These are phyloP conservation scores for Gymnoscopelus microlampas DNA, from an alignment of 2,797 vertebrate genomes.

Conservation along the genomic window DNA sequence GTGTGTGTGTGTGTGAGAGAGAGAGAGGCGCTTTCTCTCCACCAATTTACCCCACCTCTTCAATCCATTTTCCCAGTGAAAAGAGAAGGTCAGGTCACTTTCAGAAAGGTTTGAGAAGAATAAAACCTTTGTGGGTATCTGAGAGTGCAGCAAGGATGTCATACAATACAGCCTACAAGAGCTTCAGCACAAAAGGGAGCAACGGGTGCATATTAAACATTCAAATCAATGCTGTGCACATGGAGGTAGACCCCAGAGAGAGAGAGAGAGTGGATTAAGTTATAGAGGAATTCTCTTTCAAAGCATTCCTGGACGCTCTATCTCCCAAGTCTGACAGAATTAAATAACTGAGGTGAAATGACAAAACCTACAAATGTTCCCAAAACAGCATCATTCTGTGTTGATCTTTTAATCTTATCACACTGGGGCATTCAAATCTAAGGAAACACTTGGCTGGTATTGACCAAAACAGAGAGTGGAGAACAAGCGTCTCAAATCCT, in stretches of 20 bases:
- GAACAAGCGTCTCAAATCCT: too few species aligned
- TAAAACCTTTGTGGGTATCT: slow-evolving; percentile 63
- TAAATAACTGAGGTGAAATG: slow-evolving; percentile 30
- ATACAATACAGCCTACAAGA: slow-evolving; percentile 71
- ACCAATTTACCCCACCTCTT: slow-evolving; percentile 60
- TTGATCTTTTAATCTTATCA: slow-evolving; percentile 9
- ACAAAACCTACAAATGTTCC: slow-evolving; percentile 29
- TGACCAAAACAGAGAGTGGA: too few species aligned
- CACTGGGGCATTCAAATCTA: slow-evolving; percentile 19
- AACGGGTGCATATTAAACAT: slow-evolving; percentile 72
- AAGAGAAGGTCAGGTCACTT: slow-evolving; percentile 66
- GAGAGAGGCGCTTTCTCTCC: slow-evolving; percentile 47
- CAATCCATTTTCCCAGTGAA: slow-evolving; percentile 52
- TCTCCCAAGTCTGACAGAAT: slow-evolving; percentile 21
- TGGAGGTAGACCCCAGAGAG: slow-evolving; percentile 60
- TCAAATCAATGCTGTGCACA: slow-evolving; percentile 59
- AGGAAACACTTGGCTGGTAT: neutral
- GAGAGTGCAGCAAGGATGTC: slow-evolving; percentile 67
- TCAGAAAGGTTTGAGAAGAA: slow-evolving; percentile 60
- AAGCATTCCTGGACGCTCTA: slow-evolving; percentile 55
- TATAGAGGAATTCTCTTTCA: slow-evolving; percentile 63
- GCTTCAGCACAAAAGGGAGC: slow-evolving; percentile 72
- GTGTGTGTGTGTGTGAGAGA: slow-evolving; percentile 7
- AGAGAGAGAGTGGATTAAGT: slow-evolving; percentile 60
- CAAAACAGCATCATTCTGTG: neutral